phyloP scores from a whole-genome alignment of 2,888 invertebrate species.

The Aleiodes alternator region DNA sequence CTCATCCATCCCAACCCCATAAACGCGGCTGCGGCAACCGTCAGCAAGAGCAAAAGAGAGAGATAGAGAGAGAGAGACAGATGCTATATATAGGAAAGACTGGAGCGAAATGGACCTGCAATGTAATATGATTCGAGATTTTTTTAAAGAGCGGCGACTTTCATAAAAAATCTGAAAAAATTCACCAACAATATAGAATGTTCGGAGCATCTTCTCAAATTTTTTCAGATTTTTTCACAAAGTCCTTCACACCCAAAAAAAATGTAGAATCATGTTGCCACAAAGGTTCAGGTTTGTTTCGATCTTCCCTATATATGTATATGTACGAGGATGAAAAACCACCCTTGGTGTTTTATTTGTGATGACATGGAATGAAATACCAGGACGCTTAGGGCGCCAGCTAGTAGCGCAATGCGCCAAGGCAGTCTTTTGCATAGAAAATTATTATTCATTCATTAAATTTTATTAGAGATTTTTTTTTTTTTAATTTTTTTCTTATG shows the following conservation, averaged over 20 bases:
- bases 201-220: no score
- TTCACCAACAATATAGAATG: no score
- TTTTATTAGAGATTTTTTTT: background rate
- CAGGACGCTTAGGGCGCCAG: slow-evolving; percentile 38
- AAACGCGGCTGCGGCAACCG: slow-evolving; percentile 36
- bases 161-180: no score
- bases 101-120: no score
- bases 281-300: no score
- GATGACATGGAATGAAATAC: slow-evolving; percentile 8
- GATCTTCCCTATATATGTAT: no score
- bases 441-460: slow-evolving; percentile 16
- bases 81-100: slow-evolving; percentile 21
- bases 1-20: slow-evolving; percentile 51
- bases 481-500: no score
- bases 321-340: background rate
- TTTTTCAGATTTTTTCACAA: no score
- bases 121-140: no score
- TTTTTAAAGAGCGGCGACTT: no score
- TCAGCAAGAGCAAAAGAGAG: background rate
- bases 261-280: no score
- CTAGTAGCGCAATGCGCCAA: slow-evolving; percentile 49
- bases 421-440: background rate
- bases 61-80: background rate
- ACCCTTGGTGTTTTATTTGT: slow-evolving; percentile 30
- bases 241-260: no score